Base-by-base conservation (phyloP, 2,888 invertebrate genomes). In the Tricholauxania praeusta region DNA sequence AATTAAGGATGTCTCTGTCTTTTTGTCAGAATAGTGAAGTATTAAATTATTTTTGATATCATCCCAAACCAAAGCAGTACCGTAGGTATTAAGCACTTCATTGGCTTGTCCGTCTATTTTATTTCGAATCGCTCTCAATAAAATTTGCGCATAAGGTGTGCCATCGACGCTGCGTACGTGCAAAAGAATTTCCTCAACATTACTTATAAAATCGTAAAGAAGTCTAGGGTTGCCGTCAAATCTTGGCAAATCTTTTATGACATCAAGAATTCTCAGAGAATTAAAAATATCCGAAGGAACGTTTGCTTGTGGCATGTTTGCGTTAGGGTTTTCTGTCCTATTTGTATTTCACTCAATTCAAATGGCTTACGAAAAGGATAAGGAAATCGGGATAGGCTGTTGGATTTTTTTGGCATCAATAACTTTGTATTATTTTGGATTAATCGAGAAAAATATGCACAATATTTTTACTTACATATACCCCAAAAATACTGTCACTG, bases 1-100 rank as follows among this genome's bases (percentile, higher is more conserved):
- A 19, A 55, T 55, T 14, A 76, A 52, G 3, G 72, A 75, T 4
- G 73, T 75, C 73, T 79, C 77, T 12, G 74, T 72, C 48, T 74
- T 22, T 70, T 79, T 77, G 47, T 77, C 76, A 0, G 75, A 74
- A n/a, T 76, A 77, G 63, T 78, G 75, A 0, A 76, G 22, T 15
- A 74, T 73, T 3, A 77, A 66, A 53, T 76, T 78, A 10, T 71
- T n/a, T 74, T 74, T 76, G 15, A 75, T 78, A 4, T 72, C 51
- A 39, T 68, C 59, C 77, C 77, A 79, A 47, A 60, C 64, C 12
- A 78, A 22, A n/a, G 75, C 28, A 49, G 75, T 78, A 0, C 75
- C 77, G 22, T 76, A 76, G 73, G 76, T 76, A 48, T 77, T 78
- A 0, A 78, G 52, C 3, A 77, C 72, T 51, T 78, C 78, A 52